These are phyloP conservation scores for Standfussiana lucernea DNA, from an alignment of 2,888 invertebrate species.

Conservation along the genomic window DNA sequence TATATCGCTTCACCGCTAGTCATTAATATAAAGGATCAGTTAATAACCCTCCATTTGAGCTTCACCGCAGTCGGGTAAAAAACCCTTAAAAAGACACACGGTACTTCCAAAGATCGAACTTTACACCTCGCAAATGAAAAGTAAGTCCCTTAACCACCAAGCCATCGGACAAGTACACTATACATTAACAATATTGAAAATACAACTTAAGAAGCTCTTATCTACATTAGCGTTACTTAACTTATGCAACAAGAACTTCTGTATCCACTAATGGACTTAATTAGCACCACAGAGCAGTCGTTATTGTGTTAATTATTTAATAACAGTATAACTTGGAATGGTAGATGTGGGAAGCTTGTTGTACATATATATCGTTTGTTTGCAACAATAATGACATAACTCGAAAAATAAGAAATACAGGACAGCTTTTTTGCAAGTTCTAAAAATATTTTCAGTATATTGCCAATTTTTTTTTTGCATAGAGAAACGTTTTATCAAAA, in stretches of 20 bases:
- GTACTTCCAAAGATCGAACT: background rate
- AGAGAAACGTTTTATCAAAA: too few species aligned
- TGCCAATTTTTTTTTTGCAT: too few species aligned
- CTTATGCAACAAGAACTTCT: slow-evolving; percentile 19
- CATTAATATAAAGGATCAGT: background rate
- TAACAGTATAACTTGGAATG: background rate
- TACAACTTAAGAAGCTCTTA: background rate
- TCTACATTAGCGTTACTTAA: background rate
- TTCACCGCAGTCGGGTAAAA: too few species aligned
- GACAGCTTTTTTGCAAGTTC: too few species aligned
- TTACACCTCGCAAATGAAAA: background rate
- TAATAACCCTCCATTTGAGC: too few species aligned
- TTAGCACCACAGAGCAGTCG: slow-evolving; percentile 12
- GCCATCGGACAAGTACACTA: background rate
- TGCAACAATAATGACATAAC: too few species aligned
- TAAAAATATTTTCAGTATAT: too few species aligned
- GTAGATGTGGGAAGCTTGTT: background rate
- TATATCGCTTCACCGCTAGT: too few species aligned
- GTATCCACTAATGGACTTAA: slow-evolving; percentile 19
- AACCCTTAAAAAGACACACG: background rate
- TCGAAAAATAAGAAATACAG: too few species aligned
- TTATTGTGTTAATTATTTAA: slow-evolving; percentile 23
- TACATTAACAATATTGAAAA: background rate
- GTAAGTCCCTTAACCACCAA: background rate
- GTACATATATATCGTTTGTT: too few species aligned